A percentile compares a stretch with the other conserved stretches of the same genome.
phyloP scores from a whole-genome alignment of 2,888 invertebrate species.

The Serripes groenlandicus region DNA sequence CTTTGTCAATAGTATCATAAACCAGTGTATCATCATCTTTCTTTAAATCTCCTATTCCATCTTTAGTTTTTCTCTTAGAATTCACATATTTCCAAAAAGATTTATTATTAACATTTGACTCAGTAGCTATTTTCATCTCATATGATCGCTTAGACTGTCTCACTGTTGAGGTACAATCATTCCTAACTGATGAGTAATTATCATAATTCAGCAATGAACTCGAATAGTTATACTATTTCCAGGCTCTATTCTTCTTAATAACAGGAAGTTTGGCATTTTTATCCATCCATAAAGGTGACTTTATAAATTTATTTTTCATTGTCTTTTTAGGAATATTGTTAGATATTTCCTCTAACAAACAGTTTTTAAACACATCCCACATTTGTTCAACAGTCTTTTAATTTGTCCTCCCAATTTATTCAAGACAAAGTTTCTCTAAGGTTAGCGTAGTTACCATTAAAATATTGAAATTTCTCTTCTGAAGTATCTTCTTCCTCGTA shows the following conservation, averaged over 20 bases:
- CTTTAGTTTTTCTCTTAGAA: neutral
- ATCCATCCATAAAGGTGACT: neutral
- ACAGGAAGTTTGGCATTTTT: neutral
- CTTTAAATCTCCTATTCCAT: neutral
- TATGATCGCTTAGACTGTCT: neutral
- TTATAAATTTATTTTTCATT: too few species aligned
- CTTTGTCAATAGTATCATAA: neutral
- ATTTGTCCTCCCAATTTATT: too few species aligned
- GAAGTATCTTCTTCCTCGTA: too few species aligned
- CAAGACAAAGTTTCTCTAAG: too few species aligned
- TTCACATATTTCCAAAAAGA: slow-evolving; percentile 1
- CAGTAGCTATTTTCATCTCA: neutral
- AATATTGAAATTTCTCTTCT: too few species aligned
- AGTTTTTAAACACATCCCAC: too few species aligned
- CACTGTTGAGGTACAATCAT: neutral
- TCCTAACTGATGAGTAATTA: neutral
- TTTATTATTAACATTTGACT: neutral
- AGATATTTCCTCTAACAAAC: too few species aligned
- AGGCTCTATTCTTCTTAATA: neutral
- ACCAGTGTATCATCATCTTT: neutral
- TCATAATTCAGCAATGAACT: neutral
- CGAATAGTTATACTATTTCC: neutral
- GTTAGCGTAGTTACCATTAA: too few species aligned
- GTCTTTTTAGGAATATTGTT: too few species aligned
- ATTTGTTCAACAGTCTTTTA: too few species aligned